Evolutionary conservation across 1,140 invertebrate species (phyloP).

Genomic region (Dinoponera quadriceps): DNA sequence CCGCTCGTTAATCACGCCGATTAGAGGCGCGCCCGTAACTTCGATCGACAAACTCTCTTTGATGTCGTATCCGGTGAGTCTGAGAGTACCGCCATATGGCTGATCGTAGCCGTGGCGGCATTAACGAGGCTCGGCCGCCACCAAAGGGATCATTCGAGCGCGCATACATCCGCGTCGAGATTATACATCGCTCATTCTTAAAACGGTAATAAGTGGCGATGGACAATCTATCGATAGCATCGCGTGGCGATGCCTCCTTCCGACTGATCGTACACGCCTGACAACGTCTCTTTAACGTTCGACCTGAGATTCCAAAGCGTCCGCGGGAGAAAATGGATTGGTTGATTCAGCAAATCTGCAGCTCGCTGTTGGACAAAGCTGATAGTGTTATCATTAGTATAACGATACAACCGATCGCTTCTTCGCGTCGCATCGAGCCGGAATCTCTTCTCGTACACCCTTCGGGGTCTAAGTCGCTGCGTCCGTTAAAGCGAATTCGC

Average conservation of each 20-base stretch:
- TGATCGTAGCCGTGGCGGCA: constrained; percentile 47
- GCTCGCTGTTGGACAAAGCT: too few relatives aligned
- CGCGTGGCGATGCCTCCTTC: constrained; percentile 8
- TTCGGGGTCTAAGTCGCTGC: constrained; percentile 13
- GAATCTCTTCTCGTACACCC: not conserved
- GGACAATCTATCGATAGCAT: constrained; percentile 19
- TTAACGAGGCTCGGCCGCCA: constrained; percentile 58
- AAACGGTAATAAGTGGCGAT: constrained; percentile 48
- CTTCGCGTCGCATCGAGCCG: constrained; percentile 3
- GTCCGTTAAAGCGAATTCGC: constrained; percentile 52
- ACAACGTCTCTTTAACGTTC: too few relatives aligned
- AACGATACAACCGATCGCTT: constrained; percentile 16
- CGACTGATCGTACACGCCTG: not conserved
- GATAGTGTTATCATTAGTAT: not conserved
- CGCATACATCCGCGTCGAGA: constrained; percentile 38
- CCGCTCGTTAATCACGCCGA: constrained; percentile 60
- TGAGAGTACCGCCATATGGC: constrained; percentile 53
- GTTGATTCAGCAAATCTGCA: constrained; percentile 18
- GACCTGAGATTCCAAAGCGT: not conserved
- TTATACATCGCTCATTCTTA: constrained; percentile 33
- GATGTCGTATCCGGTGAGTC: constrained; percentile 55
- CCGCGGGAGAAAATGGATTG: too few relatives aligned
- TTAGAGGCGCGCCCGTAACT: constrained; percentile 57
- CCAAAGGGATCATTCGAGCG: constrained; percentile 59
- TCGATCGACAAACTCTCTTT: constrained; percentile 56